These are phyloP conservation scores for Neogale vison DNA, from an alignment of 2,113 vertebrate genomes.

Conservation along the genomic window DNA sequence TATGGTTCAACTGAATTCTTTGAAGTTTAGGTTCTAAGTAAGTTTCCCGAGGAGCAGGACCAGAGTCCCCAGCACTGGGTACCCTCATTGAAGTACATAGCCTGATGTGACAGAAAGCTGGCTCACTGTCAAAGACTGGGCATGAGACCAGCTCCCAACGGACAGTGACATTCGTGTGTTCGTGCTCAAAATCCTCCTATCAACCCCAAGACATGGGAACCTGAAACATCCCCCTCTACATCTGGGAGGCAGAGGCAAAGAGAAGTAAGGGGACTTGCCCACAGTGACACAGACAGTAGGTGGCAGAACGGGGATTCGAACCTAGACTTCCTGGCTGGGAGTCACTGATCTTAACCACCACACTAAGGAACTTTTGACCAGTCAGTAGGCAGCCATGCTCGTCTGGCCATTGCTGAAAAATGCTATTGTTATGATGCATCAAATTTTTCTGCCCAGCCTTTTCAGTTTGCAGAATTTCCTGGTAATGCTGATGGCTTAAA, in stretches of 20 bases:
- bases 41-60: not conserved
- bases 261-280: not conserved
- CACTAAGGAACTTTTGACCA: not conserved
- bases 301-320: not conserved
- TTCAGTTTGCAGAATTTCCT: not conserved
- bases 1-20: not conserved
- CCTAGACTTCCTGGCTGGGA: not conserved
- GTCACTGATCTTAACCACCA: not conserved
- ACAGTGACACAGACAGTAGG: not conserved
- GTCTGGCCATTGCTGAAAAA: not conserved
- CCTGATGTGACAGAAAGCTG: not conserved
- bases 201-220: accelerated
- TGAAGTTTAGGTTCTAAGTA: not conserved
- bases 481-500: not conserved
- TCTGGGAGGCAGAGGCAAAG: not conserved
- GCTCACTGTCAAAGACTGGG: not conserved
- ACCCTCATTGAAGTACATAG: not conserved
- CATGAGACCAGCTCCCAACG: not conserved
- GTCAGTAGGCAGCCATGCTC: not conserved
- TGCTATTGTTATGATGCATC: not conserved
- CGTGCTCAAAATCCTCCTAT: not conserved
- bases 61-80: not conserved
- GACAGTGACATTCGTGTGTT: not conserved
- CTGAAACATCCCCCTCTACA: not conserved
- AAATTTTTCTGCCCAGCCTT: not conserved